A percentile compares a stretch with the other conserved stretches of the same genome.
These are phyloP conservation scores for Gymnodraco acuticeps DNA, from an alignment of 2,797 vertebrate genomes.

Conservation along the genomic window DNA sequence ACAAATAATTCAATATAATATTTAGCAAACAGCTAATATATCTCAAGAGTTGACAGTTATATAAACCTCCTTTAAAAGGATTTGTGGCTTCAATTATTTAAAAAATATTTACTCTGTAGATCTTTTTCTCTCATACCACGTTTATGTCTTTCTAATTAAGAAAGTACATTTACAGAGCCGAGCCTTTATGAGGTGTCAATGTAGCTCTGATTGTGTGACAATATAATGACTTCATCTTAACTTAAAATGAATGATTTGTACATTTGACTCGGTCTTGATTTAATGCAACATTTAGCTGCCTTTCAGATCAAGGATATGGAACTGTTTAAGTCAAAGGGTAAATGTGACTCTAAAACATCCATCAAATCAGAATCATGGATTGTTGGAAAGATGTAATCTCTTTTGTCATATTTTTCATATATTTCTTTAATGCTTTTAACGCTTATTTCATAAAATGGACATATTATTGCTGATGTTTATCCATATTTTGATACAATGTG, in stretches of 20 bases:
- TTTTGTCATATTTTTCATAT: background rate
- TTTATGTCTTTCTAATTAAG: constrained; percentile 3
- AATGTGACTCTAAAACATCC: background rate
- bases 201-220: background rate
- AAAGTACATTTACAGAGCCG: background rate
- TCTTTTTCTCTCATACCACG: background rate
- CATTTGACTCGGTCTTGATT: constrained; percentile 2
- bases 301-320: background rate
- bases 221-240: background rate
- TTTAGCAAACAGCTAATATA: background rate
- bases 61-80: constrained; percentile 11
- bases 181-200: background rate
- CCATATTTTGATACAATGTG: constrained; percentile 8
- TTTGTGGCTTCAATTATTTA: background rate
- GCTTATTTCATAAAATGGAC: background rate
- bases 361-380: too few relatives aligned
- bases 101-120: background rate
- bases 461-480: background rate
- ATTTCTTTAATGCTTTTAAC: background rate
- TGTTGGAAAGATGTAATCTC: background rate
- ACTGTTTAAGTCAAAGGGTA: background rate
- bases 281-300: background rate
- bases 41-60: constrained; percentile 12
- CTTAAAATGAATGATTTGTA: too few relatives aligned
- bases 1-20: background rate